Percentiles rank a stretch among this genome's conserved stretches.
phyloP scores from a whole-genome alignment of 2,113 vertebrate species.

The Gorsachius goisagi region DNA sequence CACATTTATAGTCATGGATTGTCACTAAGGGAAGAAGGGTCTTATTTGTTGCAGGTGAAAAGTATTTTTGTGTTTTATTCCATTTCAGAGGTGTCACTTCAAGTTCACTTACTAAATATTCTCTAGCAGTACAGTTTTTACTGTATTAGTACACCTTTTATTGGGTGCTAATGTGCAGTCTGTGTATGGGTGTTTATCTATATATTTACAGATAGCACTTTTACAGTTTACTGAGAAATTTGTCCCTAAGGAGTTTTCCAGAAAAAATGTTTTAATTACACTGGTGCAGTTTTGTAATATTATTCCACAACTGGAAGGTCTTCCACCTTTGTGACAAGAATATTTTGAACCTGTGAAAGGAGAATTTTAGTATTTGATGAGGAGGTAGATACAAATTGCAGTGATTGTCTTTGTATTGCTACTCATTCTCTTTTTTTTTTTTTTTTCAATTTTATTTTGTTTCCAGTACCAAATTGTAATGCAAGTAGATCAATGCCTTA shows the following conservation, averaged over 20 bases:
- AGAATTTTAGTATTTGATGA: not conserved
- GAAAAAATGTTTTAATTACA: not conserved
- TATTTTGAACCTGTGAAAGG: not conserved
- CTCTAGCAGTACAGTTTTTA: not conserved
- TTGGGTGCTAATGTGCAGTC: not conserved
- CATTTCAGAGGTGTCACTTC: not conserved
- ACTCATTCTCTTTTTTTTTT: not conserved
- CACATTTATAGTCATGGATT: not conserved
- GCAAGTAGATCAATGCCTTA: not conserved
- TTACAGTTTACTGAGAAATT: not conserved
- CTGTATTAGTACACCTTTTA: not conserved
- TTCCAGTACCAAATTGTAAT: not conserved
- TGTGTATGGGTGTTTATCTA: accelerated
- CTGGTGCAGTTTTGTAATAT: not conserved
- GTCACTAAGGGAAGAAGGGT: not conserved
- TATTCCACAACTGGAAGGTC: not conserved
- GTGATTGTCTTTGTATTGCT: not conserved
- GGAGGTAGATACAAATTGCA: not conserved
- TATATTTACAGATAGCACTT: not conserved
- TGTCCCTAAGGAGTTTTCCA: not conserved
- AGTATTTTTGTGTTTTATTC: not conserved
- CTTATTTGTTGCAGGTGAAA: not conserved
- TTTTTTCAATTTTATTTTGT: not conserved
- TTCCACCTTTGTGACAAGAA: not conserved
- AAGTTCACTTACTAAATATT: not conserved